Evolutionary conservation across 2,797 vertebrate species (phyloP).

Genomic region (Geotrypetes seraphini): DNA sequence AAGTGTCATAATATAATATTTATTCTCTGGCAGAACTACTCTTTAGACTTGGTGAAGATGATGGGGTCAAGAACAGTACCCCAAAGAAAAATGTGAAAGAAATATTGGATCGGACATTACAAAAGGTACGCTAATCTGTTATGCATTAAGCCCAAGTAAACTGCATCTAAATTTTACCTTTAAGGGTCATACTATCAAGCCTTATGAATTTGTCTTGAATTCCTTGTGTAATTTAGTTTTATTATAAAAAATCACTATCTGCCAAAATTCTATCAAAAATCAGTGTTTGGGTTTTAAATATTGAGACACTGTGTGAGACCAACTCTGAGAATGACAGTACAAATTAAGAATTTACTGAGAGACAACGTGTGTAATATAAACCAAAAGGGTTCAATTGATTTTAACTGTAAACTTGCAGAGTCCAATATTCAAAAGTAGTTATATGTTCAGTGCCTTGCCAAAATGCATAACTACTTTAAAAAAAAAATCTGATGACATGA

Average conservation of each 20-base stretch:
- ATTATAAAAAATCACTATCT: conserved; percentile 34
- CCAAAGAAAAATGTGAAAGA: conserved; percentile 58
- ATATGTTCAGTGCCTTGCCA: no score
- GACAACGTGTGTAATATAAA: conserved; percentile 10
- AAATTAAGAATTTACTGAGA: conserved; percentile 23
- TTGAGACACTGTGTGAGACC: conserved; percentile 4
- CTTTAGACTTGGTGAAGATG: conserved; percentile 50
- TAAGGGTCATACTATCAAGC: conserved; percentile 24
- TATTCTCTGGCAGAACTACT: conserved; percentile 65
- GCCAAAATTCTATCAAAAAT: conserved; percentile 27
- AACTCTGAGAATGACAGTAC: conserved; percentile 13
- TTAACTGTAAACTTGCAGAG: conserved; percentile 3
- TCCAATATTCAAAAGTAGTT: no score
- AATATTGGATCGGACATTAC: conserved; percentile 60
- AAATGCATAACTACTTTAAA: no score
- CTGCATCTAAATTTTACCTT: conserved; percentile 37
- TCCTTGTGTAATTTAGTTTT: conserved; percentile 32
- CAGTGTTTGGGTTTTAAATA: conserved; percentile 21
- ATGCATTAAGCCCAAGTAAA: conserved; percentile 29
- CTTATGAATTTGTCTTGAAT: conserved; percentile 16
- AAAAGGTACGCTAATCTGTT: conserved; percentile 67
- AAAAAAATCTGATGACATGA: no score
- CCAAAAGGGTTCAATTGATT: conserved; percentile 6
- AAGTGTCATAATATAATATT: conserved; percentile 53
- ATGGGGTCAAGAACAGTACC: conserved; percentile 63